These are phyloP conservation scores for Spongilla lacustris DNA, from an alignment of 37 sponge, comb jelly and placozoan species.

Conservation along the genomic window DNA sequence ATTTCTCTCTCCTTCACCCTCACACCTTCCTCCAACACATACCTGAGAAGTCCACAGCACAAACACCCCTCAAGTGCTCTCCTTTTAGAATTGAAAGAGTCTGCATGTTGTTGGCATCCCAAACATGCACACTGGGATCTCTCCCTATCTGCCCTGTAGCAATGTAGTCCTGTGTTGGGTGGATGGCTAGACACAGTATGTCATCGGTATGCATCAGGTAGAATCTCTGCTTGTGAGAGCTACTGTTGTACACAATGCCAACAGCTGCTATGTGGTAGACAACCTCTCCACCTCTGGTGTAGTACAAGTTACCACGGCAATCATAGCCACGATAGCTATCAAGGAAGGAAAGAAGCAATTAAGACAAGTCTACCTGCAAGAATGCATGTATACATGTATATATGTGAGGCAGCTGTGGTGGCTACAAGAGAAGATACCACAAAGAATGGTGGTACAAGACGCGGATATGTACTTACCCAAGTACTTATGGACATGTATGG, in stretches of 20 bases:
- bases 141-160: conserved; percentile 79
- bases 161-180: conserved; percentile 65
- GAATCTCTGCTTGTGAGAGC: conserved; percentile 85
- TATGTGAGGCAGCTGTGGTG: no score
- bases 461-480: no score
- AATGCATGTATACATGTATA: neutral
- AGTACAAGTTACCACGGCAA: conserved; percentile 93
- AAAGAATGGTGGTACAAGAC: no score
- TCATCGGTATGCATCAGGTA: conserved; percentile 94
- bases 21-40: neutral
- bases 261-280: conserved; percentile 97
- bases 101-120: conserved; percentile 85
- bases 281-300: conserved; percentile 80
- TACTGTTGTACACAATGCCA: conserved; percentile 88
- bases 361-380: neutral
- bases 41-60: conserved; percentile 90
- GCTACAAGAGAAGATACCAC: no score
- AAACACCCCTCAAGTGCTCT: conserved; percentile 82
- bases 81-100: conserved; percentile 93
- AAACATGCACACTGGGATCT: conserved; percentile 91
- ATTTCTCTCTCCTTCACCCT: no score
- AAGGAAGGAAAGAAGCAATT: conserved; percentile 11
- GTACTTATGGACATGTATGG: no score
- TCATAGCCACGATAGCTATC: conserved; percentile 96
- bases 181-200: conserved; percentile 93